phyloP scores from a whole-genome alignment of 1,140 invertebrate genomes.

The Drepana arcuata region DNA sequence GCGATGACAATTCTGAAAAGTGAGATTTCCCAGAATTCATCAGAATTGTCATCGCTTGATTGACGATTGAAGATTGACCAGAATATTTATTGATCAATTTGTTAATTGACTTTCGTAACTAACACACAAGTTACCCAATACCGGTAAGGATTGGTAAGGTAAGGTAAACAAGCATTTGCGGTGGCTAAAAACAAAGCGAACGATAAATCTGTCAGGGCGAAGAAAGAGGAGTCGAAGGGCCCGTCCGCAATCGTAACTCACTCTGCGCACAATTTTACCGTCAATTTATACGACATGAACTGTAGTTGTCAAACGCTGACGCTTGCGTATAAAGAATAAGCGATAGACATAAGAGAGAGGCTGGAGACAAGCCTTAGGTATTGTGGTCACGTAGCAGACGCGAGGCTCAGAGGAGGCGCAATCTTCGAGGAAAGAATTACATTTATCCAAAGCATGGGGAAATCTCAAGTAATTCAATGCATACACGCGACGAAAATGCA shows the following conservation, averaged over 20 bases:
- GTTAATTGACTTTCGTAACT: no score
- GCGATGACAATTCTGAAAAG: not conserved
- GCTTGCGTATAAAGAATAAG: conserved; percentile 60
- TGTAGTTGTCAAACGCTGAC: conserved; percentile 68
- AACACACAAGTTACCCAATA: no score
- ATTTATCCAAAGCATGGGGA: conserved; percentile 58
- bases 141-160: no score
- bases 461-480: conserved; percentile 65
- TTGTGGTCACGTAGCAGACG: conserved; percentile 58
- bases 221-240: conserved; percentile 39
- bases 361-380: conserved; percentile 50
- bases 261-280: conserved; percentile 56
- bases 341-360: conserved; percentile 59
- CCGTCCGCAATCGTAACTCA: conserved; percentile 55
- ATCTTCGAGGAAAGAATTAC: conserved; percentile 65
- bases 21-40: no score
- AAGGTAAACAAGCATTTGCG: conserved; percentile 13
- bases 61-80: no score
- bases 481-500: conserved; percentile 38
- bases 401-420: conserved; percentile 54
- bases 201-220: conserved; percentile 49
- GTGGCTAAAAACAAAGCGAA: conserved; percentile 35
- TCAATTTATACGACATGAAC: conserved; percentile 65
- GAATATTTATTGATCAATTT: no score
- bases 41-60: no score